Conservation (phyloP, 2,113 vertebrate species). For the Alosa alosa region DNA sequence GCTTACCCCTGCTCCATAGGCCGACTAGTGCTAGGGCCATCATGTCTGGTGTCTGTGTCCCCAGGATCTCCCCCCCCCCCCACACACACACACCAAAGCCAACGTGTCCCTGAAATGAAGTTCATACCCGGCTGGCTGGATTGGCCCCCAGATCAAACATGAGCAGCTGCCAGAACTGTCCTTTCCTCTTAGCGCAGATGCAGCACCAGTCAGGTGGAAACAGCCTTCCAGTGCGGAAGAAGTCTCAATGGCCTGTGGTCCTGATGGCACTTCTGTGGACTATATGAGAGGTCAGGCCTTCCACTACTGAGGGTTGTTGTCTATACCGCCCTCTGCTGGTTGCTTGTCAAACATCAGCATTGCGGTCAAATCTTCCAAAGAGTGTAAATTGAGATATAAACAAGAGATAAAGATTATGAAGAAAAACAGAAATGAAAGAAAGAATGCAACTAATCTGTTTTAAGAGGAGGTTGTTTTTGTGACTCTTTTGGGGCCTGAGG, state of each 20-base stretch:
- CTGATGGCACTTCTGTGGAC: neutral
- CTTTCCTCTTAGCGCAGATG: neutral
- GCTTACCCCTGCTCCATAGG: neutral
- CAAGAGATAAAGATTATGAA: too few species aligned
- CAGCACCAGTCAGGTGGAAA: constrained; percentile 3
- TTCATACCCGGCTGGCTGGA: neutral
- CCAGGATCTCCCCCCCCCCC: neutral
- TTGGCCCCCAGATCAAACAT: neutral
- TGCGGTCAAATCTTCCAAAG: neutral
- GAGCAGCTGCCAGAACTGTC: neutral
- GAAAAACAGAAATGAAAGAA: neutral
- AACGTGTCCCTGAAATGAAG: neutral
- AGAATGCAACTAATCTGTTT: neutral
- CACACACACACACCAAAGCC: neutral
- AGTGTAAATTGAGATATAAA: neutral
- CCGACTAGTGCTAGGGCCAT: neutral
- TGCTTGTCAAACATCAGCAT: neutral
- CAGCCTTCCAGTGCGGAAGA: neutral
- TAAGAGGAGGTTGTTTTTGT: too few species aligned
- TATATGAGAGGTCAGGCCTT: neutral
- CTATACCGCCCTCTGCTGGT: neutral
- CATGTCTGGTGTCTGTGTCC: neutral
- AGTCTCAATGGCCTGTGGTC: neutral
- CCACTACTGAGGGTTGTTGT: neutral
- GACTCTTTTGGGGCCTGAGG: too few species aligned